Conservation (phyloP, 2,797 vertebrate genomes). For the Darevskia mixta region DNA sequence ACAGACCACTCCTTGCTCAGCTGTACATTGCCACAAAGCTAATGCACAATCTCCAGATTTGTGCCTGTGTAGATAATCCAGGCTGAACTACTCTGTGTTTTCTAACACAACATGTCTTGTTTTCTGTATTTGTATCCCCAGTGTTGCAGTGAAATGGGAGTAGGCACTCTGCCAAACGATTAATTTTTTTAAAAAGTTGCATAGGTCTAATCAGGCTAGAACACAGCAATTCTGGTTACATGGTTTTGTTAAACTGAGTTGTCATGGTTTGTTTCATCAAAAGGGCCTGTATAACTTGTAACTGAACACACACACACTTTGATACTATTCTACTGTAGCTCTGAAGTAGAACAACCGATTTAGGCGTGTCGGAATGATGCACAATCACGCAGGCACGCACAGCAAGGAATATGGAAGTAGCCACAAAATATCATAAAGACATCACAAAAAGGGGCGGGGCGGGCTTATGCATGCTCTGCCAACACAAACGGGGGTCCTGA, state of each 20-base stretch:
- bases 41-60: not conserved
- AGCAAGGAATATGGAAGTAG: no score
- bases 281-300: not conserved
- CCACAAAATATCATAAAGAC: no score
- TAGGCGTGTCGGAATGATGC: no score
- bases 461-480: no score
- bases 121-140: not conserved
- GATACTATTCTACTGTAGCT: not conserved
- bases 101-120: not conserved
- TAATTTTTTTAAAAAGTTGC: not conserved
- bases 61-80: not conserved
- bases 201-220: not conserved
- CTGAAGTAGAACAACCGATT: not conserved
- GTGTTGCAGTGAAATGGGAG: no score
- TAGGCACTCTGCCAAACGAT: not conserved
- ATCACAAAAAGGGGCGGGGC: no score
- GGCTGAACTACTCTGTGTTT: not conserved
- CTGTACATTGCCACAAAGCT: not conserved
- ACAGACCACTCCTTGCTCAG: not conserved
- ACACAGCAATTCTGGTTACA: not conserved
- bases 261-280: not conserved
- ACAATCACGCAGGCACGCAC: no score
- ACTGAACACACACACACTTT: not conserved
- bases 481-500: no score
- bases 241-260: not conserved